Base-by-base conservation (phyloP, 2,888 invertebrate genomes). In the Caenorhabditis angaria region DNA sequence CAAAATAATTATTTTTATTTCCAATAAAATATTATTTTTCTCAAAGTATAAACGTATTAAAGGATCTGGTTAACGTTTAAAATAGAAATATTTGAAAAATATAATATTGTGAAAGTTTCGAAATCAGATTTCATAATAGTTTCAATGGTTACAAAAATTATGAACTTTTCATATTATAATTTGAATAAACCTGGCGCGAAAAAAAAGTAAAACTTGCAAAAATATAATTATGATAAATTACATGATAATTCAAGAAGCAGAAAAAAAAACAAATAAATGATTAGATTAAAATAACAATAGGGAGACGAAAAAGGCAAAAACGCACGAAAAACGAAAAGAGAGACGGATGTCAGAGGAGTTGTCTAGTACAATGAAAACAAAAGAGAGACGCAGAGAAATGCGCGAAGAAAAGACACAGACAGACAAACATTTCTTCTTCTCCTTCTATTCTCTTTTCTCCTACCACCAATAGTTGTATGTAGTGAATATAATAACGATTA, bases 401-500 rank as follows among this genome's bases (percentile, higher is more conserved):
- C 41, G 41, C 41, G 41, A 41, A 41, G 41, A 41, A 41, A 41
- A 41, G 41, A 41, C 41, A 41, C 41, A 41, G 41, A 41, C 41
- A 41, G 41, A 41, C 41, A 41, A 41, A 41, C 41, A 41, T 41
- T 41, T 41, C 41, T 41, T 41, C 41, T 41, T 41, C 24, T 28
- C 5, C 25, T 51, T 24, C 54, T 8, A 27, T 24, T 54, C 24
- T n/a, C 24, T 54, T 48, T 28, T 54, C 54, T 54, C 27, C 14
- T 54, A 27, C 54, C 28, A 27, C 70, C 70, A 70, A 70, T 70
- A 70, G 65, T 51, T 51, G 51, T 18, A 41, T 51, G 22, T 65
- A 70, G 70, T 70, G 70, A 70, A 70, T 70, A 70, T 70, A 70
- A 70, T 70, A 70, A 70, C 70, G 70, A 70, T 70, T 70, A 70